A percentile compares a stretch with the other conserved stretches of the same genome.
These are phyloP conservation scores for Grallaria varia DNA, from an alignment of 2,113 vertebrate genomes.

Conservation along the genomic window DNA sequence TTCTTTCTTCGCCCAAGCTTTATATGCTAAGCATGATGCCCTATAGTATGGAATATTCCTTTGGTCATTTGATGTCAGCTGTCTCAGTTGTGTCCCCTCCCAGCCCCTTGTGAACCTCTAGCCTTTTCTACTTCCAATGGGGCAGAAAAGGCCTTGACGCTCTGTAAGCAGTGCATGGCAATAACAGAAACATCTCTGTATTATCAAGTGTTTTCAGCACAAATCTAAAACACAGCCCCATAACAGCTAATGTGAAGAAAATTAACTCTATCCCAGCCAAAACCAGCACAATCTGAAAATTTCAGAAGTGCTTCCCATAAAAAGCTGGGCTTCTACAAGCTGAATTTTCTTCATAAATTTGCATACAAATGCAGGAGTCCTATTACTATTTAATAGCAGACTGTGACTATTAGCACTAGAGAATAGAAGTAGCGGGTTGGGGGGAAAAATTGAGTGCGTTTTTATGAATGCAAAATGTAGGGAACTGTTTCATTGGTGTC, in stretches of 20 bases:
- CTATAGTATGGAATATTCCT: neutral
- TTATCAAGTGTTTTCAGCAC: neutral
- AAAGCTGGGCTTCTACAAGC: neutral
- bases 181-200: neutral
- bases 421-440: neutral
- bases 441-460: neutral
- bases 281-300: neutral
- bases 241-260: neutral
- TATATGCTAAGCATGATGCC: neutral
- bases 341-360: neutral
- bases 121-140: too few species aligned
- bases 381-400: neutral
- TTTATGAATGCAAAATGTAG: neutral
- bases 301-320: neutral
- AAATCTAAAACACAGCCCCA: neutral
- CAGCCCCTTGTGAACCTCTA: neutral
- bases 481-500: neutral
- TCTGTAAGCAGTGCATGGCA: neutral
- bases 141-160: neutral
- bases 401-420: neutral
- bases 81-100: neutral
- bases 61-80: neutral
- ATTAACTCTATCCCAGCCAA: neutral
- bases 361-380: neutral
- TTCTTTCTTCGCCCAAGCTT: neutral